Conservation (phyloP, 2,113 vertebrate species). For the Bucco capensis region DNA sequence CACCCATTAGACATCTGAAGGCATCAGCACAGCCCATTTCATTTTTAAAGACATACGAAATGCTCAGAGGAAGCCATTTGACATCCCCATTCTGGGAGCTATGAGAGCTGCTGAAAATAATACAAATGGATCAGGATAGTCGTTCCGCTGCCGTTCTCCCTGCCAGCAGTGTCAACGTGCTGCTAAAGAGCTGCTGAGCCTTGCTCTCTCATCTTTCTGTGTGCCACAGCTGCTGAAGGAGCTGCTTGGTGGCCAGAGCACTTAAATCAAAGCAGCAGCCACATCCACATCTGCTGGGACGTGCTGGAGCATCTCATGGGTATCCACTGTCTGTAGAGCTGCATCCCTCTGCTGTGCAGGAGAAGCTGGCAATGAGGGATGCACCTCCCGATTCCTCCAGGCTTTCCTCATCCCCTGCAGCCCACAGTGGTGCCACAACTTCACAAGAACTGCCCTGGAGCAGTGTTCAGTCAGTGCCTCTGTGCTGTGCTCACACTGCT, state of each 20-base stretch:
- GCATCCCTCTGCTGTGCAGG: background rate
- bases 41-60: background rate
- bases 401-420: fast-evolving
- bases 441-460: background rate
- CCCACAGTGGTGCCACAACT: fast-evolving
- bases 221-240: background rate
- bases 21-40: constrained; percentile 1
- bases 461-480: background rate
- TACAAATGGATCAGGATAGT: background rate
- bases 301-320: background rate
- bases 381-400: background rate
- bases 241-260: background rate
- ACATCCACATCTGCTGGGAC: fast-evolving
- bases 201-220: background rate
- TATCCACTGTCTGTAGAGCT: no score
- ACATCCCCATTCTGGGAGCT: constrained; percentile 15
- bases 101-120: background rate
- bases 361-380: background rate
- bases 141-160: background rate
- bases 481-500: background rate
- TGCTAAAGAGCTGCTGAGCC: background rate
- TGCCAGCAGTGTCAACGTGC: background rate
- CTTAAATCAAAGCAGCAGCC: background rate
- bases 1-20: constrained; percentile 49
- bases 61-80: background rate